A percentile compares a stretch with the other conserved stretches of the same genome.
These are phyloP conservation scores for Standfussiana lucernea DNA, from an alignment of 2,888 invertebrate species.

Conservation along the genomic window DNA sequence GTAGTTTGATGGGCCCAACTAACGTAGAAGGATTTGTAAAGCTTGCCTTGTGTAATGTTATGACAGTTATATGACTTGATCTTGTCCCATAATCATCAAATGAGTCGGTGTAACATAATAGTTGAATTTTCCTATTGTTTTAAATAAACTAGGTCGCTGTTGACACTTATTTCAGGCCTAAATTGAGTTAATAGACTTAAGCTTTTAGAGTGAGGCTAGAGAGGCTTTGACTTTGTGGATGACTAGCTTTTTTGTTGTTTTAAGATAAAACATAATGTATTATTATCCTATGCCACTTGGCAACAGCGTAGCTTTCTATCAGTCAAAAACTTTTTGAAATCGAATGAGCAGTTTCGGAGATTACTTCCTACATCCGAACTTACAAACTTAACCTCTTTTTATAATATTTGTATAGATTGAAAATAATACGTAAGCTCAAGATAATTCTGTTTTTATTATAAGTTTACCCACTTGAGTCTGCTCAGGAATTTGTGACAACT, in stretches of 20 bases:
- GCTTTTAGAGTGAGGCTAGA: background rate
- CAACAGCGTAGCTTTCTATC: background rate
- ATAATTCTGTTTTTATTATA: background rate
- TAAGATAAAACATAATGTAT: background rate
- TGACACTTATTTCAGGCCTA: background rate
- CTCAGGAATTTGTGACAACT: background rate
- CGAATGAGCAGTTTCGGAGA: background rate
- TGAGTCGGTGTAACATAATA: background rate
- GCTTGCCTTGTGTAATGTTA: constrained; percentile 19
- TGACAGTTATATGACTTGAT: constrained; percentile 13
- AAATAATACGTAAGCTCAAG: background rate
- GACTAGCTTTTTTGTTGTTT: background rate
- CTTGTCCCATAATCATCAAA: background rate
- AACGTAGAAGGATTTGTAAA: constrained; percentile 35
- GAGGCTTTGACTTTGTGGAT: background rate
- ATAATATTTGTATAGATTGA: background rate
- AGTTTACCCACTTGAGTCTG: background rate
- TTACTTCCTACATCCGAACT: background rate
- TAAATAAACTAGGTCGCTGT: background rate
- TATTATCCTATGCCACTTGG: background rate
- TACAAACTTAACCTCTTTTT: background rate
- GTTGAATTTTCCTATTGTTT: constrained; percentile 17
- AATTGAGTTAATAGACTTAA: background rate
- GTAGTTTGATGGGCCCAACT: background rate
- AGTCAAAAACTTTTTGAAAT: background rate